A percentile compares a stretch with the other conserved stretches of the same genome.
phyloP scores from a whole-genome alignment of 1,140 invertebrate genomes.

The Mylabris phalerata region DNA sequence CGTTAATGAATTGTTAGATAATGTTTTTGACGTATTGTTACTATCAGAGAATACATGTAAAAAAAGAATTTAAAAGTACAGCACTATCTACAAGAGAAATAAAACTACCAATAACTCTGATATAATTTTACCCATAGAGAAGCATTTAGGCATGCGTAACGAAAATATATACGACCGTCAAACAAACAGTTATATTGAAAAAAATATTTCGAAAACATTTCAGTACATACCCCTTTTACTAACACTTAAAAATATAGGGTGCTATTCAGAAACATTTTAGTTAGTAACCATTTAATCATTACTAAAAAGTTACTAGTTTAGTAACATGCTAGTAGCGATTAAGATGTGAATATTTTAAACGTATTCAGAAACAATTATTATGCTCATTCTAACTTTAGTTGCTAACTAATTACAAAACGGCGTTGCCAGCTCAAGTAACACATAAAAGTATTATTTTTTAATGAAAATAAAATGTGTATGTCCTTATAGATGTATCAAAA shows the following conservation, averaged over 20 bases:
- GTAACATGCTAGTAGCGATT: no score
- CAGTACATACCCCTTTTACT: constrained; percentile 10
- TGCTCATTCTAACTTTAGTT: no score
- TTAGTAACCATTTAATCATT: no score
- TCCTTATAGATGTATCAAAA: no score
- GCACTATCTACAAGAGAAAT: constrained; percentile 6
- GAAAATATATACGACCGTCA: constrained; percentile 4
- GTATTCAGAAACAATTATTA: no score
- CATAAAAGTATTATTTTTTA: no score
- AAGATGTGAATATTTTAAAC: no score
- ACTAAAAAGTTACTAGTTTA: no score
- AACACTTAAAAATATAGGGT: background rate
- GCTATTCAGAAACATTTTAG: no score
- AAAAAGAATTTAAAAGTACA: background rate
- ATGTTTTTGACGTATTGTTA: background rate
- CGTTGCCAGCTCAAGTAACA: no score
- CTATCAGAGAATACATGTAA: background rate
- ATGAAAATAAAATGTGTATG: no score
- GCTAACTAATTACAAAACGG: no score
- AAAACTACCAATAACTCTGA: background rate
- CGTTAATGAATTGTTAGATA: constrained; percentile 2
- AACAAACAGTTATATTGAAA: constrained; percentile 1
- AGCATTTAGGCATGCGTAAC: background rate
- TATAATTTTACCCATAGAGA: constrained; percentile 1
- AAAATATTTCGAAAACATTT: constrained; percentile 9